Evolutionary conservation across 2,888 invertebrate species (phyloP).

Genomic region (Hydrotaea cyrtoneurina): DNA sequence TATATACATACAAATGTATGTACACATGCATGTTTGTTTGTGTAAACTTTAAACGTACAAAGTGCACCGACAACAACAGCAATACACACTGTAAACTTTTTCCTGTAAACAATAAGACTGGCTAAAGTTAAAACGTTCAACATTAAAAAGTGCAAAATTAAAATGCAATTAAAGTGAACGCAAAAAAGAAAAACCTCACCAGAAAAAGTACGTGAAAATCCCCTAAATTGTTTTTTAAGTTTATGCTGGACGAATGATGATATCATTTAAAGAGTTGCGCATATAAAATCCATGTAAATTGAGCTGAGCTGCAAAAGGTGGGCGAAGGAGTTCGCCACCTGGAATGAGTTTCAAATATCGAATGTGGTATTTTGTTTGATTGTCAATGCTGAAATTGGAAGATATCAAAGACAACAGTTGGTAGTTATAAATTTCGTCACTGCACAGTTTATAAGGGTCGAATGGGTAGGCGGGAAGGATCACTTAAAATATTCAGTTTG

Average conservation of each 20-base stretch:
- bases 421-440: too few species aligned
- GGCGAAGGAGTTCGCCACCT: too few species aligned
- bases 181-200: neutral
- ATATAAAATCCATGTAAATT: neutral
- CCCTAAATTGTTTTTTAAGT: conserved; percentile 29
- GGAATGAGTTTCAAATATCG: too few species aligned
- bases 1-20: neutral
- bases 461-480: too few species aligned
- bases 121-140: conserved; percentile 35
- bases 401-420: too few species aligned
- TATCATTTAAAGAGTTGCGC: conserved; percentile 17
- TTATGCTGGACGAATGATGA: neutral
- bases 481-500: too few species aligned
- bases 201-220: conserved; percentile 29
- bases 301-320: neutral
- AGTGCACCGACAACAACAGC: conserved; percentile 4
- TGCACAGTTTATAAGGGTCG: too few species aligned
- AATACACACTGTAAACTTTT: conserved; percentile 15
- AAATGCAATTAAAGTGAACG: conserved; percentile 49
- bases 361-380: too few species aligned
- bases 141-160: conserved; percentile 41
- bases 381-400: too few species aligned
- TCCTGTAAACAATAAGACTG: conserved; percentile 34
- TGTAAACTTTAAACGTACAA: conserved; percentile 12
- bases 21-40: neutral